Base-by-base conservation (phyloP, 2,113 vertebrate species). In the Clarias magur region DNA sequence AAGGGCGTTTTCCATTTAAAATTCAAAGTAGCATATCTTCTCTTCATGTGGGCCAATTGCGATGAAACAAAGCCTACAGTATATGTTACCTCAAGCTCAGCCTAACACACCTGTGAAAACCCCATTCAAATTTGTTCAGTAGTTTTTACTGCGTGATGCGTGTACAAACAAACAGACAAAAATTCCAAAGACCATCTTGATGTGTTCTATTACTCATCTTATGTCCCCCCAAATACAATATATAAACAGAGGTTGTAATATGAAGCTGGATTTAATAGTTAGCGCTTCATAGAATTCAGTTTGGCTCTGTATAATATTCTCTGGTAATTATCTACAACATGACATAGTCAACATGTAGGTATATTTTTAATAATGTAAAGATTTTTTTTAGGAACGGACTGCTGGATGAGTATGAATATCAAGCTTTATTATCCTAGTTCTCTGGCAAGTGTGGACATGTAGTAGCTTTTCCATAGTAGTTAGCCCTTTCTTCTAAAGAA, bases 221-320 rank as follows among this genome's bases (percentile, higher is more conserved):
- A 6, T 42, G 42, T 42, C 6, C 42, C 42, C 42, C 42, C 42
- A 42, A 42, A 42, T 42, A 42, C 42, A 42, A 42, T 42, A 4
- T 42, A 42, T 42, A 42, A 42, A 27, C 11, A 12, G 59, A 27
- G 73, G 3, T 60, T 65, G 73, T 53, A n/a, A n/a, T 80, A 30
- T 57, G 48, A 86, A 68, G 48, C 76, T 68, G 42, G 59, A 57
- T 57, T 68, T 63, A 70, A 86, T 81, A 56, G 27, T 8, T 34
- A 4, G 27, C 72, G 10, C 2, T 80, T 81, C 19, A 23, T 11
- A 80, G 57, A 62, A 1, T 53, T 17, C 25, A 82, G 60, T 10
- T 2, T 12, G 56, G 53, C 34, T 42, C 30, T 48, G 11, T 17
- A 56, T 54, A n/a, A 30, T 59, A 80, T 30, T 73, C 60, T 59